A percentile compares a stretch with the other conserved stretches of the same genome.
Conservation (phyloP, 2,797 vertebrate species). For the Ptychadena robeensis region DNA sequence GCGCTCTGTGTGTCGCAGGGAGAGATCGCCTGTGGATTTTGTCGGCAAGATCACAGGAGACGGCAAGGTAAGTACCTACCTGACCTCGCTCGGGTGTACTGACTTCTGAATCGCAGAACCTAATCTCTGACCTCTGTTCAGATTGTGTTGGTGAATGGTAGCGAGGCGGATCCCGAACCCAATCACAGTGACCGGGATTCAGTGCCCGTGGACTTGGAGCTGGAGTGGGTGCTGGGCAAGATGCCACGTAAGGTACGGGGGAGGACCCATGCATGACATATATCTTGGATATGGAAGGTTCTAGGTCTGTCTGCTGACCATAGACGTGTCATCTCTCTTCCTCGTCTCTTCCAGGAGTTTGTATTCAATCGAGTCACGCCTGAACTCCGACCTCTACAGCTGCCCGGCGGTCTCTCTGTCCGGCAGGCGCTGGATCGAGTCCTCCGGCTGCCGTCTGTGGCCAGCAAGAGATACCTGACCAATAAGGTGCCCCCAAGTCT, state of each 20-base stretch:
- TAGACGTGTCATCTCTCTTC: too few relatives aligned
- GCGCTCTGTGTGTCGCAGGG: constrained; percentile 79
- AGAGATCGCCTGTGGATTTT: constrained; percentile 87
- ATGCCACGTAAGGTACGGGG: constrained; percentile 87
- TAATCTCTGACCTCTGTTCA: constrained; percentile 60
- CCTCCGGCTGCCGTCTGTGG: constrained; percentile 86
- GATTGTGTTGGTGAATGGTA: constrained; percentile 86
- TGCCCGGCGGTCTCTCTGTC: constrained; percentile 78
- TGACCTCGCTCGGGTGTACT: not conserved
- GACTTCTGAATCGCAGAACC: not conserved
- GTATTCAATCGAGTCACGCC: constrained; percentile 70
- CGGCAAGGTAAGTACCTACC: constrained; percentile 75
- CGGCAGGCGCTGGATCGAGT: constrained; percentile 82
- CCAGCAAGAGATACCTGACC: constrained; percentile 92
- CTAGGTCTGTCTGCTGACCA: too few relatives aligned
- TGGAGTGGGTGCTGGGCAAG: constrained; percentile 92
- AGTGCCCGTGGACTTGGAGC: constrained; percentile 85
- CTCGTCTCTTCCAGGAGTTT: constrained; percentile 80
- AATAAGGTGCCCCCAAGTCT: constrained; percentile 81
- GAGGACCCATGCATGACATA: too few relatives aligned
- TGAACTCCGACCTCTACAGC: constrained; percentile 70
- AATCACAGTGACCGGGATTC: constrained; percentile 58
- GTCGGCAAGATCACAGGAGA: constrained; percentile 88
- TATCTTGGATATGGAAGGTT: too few relatives aligned
- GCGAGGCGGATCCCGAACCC: constrained; percentile 8